Evolutionary conservation across 2,113 vertebrate genomes (phyloP).

Genomic region (Centrocercus urophasianus): DNA sequence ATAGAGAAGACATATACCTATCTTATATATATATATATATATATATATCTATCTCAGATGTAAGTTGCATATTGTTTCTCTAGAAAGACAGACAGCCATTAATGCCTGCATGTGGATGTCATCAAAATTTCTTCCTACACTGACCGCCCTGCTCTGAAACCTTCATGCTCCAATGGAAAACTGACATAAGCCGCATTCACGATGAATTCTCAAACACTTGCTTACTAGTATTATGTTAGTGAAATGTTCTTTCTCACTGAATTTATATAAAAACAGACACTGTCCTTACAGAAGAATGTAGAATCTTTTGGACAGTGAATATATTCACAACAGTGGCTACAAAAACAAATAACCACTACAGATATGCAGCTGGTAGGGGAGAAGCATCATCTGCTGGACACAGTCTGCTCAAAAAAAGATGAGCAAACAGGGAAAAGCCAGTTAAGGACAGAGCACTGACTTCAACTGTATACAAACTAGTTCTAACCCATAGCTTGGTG

Average conservation of each 20-base stretch:
- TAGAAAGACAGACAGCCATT: background rate
- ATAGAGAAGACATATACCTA: too few species aligned
- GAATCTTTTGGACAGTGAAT: constrained; percentile 10
- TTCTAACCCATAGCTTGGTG: background rate
- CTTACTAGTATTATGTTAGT: background rate
- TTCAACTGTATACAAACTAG: background rate
- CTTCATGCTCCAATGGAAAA: background rate
- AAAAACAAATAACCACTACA: background rate
- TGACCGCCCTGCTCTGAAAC: background rate
- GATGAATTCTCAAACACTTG: background rate
- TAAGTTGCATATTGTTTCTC: background rate
- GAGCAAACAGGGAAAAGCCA: background rate
- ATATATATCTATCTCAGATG: too few species aligned
- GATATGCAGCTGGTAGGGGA: background rate
- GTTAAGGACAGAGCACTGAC: background rate
- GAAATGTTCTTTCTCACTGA: background rate
- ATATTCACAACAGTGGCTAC: background rate
- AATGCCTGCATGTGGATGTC: background rate
- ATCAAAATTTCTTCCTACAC: background rate
- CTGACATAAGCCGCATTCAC: background rate
- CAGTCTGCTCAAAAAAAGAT: background rate
- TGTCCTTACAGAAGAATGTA: background rate
- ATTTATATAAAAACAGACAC: background rate
- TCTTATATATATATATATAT: too few species aligned
- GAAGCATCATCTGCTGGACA: background rate